phyloP scores from a whole-genome alignment of 2,797 vertebrate species.

The Pipistrellus nathusii region DNA sequence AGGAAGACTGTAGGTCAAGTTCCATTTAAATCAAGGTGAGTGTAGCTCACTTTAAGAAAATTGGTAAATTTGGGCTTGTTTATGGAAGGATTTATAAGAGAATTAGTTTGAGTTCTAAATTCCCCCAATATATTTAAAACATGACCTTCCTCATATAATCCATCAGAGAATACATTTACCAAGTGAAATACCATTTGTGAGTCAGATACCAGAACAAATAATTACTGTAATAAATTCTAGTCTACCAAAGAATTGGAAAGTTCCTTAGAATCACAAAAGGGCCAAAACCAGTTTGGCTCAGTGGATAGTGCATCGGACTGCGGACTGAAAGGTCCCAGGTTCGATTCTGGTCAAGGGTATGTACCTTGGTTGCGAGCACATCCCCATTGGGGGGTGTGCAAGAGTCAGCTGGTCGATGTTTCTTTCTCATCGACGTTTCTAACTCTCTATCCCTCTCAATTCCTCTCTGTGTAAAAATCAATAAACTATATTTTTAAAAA shows the following conservation, averaged over 20 bases:
- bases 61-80: neutral
- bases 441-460: too few relatives aligned
- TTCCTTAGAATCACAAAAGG: constrained; percentile 5
- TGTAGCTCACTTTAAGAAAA: constrained; percentile 26
- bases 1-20: neutral
- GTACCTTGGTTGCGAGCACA: too few relatives aligned
- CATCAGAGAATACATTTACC: constrained; percentile 40
- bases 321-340: too few relatives aligned
- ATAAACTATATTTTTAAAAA: too few relatives aligned
- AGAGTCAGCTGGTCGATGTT: too few relatives aligned
- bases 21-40: constrained; percentile 24
- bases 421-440: too few relatives aligned
- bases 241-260: constrained; percentile 29
- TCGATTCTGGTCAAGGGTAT: too few relatives aligned
- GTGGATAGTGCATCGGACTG: too few relatives aligned
- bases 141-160: neutral
- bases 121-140: constrained; percentile 45
- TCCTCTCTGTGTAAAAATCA: too few relatives aligned
- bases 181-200: constrained; percentile 15
- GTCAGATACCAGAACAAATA: constrained; percentile 27
- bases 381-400: too few relatives aligned
- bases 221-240: neutral
- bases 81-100: constrained; percentile 2
- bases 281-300: too few relatives aligned
- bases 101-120: constrained; percentile 27